A percentile compares a stretch with the other conserved stretches of the same genome.
Conservation (phyloP, 2,888 invertebrate species). For the Odontocerum albicorne region DNA sequence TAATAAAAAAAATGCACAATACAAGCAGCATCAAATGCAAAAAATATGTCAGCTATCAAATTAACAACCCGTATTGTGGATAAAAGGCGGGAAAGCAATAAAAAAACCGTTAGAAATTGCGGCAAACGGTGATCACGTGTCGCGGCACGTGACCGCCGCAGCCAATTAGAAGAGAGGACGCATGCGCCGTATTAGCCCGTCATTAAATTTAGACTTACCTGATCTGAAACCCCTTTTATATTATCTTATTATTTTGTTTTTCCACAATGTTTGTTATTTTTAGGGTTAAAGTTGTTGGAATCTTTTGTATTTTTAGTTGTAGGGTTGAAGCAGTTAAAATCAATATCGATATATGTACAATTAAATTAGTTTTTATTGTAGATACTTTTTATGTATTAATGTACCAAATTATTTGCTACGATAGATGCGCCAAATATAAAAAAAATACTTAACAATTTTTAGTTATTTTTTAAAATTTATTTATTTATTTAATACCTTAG, state of each 20-base stretch:
- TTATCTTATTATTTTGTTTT: neutral
- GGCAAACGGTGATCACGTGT: slow-evolving; percentile 15
- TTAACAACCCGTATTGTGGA: neutral
- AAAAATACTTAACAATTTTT: no score
- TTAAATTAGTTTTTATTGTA: no score
- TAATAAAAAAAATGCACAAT: neutral
- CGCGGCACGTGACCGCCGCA: slow-evolving; percentile 16
- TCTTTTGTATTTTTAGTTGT: no score
- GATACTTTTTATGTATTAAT: no score
- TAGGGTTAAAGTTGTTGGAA: no score
- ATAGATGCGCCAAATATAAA: no score
- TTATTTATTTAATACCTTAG: no score
- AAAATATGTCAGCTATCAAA: neutral
- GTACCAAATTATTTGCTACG: no score
- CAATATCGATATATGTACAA: no score
- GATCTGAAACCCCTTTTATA: slow-evolving; percentile 1
- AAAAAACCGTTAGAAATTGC: slow-evolving; percentile 2
- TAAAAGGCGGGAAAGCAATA: slow-evolving; percentile 2
- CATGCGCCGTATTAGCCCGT: slow-evolving; percentile 9
- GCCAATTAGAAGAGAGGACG: slow-evolving; percentile 16
- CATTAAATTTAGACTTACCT: slow-evolving; percentile 14
- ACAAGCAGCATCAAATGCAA: neutral
- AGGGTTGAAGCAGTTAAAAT: no score
- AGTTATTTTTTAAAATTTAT: no score
- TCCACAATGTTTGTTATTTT: no score